Conservation (phyloP, 2,113 vertebrate genomes). For the Clarias magur region DNA sequence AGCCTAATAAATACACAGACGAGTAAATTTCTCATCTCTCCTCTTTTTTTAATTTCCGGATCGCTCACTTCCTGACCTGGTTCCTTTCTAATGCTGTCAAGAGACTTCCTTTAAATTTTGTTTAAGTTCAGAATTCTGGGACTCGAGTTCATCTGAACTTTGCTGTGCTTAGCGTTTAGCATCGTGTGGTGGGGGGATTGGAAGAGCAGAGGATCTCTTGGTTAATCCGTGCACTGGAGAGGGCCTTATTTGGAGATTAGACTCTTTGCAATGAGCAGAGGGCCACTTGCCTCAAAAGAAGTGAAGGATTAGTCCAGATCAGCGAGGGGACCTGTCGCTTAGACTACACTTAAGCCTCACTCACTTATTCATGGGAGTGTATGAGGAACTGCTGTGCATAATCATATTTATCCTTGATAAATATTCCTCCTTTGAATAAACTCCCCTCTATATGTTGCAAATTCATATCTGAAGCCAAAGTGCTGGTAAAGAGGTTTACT, state of each 20-base stretch:
- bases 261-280: conserved; percentile 24
- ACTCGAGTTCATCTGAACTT: not conserved
- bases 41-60: not conserved
- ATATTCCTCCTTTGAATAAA: too few relatives aligned
- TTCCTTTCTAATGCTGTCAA: not conserved
- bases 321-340: not conserved
- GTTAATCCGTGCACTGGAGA: not conserved
- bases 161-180: not conserved
- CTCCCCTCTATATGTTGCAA: not conserved
- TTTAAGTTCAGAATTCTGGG: not conserved
- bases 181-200: not conserved
- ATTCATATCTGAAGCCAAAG: not conserved
- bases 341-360: not conserved
- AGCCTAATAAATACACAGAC: not conserved
- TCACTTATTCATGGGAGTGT: not conserved
- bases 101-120: not conserved
- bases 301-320: not conserved
- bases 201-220: not conserved
- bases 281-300: conserved; percentile 10
- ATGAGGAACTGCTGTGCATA: not conserved
- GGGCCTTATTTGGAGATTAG: conserved; percentile 15
- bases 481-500: not conserved
- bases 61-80: not conserved
- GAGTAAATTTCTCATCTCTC: not conserved
- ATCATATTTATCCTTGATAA: not conserved